Conservation (phyloP, 2,888 invertebrate genomes). For the Strigamia transsilvanica region DNA sequence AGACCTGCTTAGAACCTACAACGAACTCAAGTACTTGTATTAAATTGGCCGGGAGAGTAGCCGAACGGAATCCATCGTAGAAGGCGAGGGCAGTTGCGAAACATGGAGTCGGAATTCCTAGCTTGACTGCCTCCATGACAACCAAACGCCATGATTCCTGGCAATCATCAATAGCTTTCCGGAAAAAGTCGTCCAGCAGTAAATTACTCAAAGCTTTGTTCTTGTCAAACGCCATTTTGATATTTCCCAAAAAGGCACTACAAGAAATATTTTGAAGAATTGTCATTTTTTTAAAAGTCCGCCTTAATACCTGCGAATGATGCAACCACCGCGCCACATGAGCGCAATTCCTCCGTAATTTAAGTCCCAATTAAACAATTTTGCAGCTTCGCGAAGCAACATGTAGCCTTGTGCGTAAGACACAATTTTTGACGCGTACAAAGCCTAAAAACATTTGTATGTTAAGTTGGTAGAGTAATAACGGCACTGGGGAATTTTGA, state of each 20-base stretch:
- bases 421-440: constrained; percentile 97
- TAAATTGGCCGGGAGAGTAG: constrained; percentile 89
- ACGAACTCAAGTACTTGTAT: constrained; percentile 75
- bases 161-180: constrained; percentile 79
- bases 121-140: constrained; percentile 71
- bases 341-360: constrained; percentile 98
- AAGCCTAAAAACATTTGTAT: constrained; percentile 70
- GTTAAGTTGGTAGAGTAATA: background rate
- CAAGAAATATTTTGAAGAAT: background rate
- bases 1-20: background rate
- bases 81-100: constrained; percentile 93
- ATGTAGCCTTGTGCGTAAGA: constrained; percentile 99
- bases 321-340: constrained; percentile 99
- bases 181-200: constrained; percentile 92
- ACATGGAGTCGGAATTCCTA: constrained; percentile 94
- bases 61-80: constrained; percentile 94
- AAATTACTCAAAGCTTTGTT: constrained; percentile 87
- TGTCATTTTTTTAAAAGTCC: background rate
- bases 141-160: constrained; percentile 87
- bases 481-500: background rate
- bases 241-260: constrained; percentile 86
- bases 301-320: constrained; percentile 81
- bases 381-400: constrained; percentile 91
- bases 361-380: constrained; percentile 89
- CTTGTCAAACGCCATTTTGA: constrained; percentile 90